Percentiles rank a stretch among this genome's conserved stretches.
These are phyloP conservation scores for Pseudomyrmex concolor DNA, from an alignment of 1,140 invertebrate species.

Conservation along the genomic window DNA sequence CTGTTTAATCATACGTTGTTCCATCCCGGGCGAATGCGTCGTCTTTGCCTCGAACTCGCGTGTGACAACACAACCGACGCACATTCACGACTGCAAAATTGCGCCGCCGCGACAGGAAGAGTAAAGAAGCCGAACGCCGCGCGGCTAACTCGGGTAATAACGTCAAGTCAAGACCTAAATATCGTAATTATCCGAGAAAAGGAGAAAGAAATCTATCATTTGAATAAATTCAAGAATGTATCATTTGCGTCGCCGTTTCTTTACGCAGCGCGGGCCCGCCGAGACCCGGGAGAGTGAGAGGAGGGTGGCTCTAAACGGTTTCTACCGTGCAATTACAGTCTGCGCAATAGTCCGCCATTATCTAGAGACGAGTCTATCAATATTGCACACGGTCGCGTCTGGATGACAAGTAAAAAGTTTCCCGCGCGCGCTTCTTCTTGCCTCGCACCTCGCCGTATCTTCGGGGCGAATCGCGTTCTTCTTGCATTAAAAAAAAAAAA, in stretches of 20 bases:
- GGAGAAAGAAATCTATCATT: constrained; percentile 10
- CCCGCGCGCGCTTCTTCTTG: constrained; percentile 22
- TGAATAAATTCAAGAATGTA: not conserved
- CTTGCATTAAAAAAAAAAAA: no score
- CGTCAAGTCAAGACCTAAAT: constrained; percentile 33
- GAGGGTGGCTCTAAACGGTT: constrained; percentile 39
- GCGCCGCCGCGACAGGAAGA: constrained; percentile 1
- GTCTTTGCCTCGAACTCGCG: not conserved
- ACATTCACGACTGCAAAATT: constrained; percentile 22
- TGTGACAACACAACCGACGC: not conserved
- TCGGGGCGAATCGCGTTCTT: not conserved
- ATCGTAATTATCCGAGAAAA: constrained; percentile 44
- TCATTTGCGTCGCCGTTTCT: constrained; percentile 7
- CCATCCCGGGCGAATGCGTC: not conserved
- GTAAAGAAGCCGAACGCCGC: not conserved
- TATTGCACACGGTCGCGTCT: constrained; percentile 52
- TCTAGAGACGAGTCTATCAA: constrained; percentile 51
- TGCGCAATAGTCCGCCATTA: constrained; percentile 43
- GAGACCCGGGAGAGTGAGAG: not conserved
- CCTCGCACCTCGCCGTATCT: constrained; percentile 27
- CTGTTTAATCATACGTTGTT: constrained; percentile 47
- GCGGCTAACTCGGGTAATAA: constrained; percentile 27
- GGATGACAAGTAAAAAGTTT: constrained; percentile 45
- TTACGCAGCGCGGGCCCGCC: not conserved
- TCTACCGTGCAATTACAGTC: constrained; percentile 54